Base-by-base conservation (phyloP, 1,140 invertebrate species). In the Drosophila pectinifera region DNA sequence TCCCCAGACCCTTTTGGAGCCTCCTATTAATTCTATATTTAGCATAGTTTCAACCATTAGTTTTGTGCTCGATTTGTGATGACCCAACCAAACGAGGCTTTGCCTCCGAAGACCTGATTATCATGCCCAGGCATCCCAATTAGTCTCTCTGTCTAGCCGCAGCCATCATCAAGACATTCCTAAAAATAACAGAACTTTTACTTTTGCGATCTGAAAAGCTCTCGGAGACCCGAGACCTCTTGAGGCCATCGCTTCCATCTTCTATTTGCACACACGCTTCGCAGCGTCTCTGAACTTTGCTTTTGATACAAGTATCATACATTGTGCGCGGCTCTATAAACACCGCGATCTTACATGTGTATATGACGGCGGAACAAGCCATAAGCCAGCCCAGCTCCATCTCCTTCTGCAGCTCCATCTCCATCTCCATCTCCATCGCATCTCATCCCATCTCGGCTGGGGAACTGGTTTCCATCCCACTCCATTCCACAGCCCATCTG, bases 201-300 rank as follows among this genome's bases (percentile, higher is more conserved):
- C 82, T 86, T 86, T 86, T 86, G 75, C 74, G 64, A 74, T 55
- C 59, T 83, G 39, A 45, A 79, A 63, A 49, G 62, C 48, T 73
- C 39, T 18, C 18, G 5, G 31, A 16, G 46, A 16, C 46, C 28
- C 1, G 46, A 72, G 65, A 62, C 43, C 64, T 20, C 42, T 34
- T 39, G 34, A 55, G 56, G 13, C 34, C 65, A 68, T 36, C 49
- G n/a, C 31, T 53, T 5, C 31, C 18, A 53, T 53, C 49, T 36
- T 53, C 80, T 84, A 84, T 85, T 84, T 84, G 77, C 85, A 80
- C 54, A 58, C 67, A 73, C 78, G 73, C 77, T 80, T 84, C 77
- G 62, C 67, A 11, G 73, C 36, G 49, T 22, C 41, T 34, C 36
- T 73, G 75, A 78, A 68, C 70, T 73, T 34, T 73, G 61, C 58